Evolutionary conservation across 2,797 vertebrate species (phyloP).

Genomic region (Coregonus suidteri): DNA sequence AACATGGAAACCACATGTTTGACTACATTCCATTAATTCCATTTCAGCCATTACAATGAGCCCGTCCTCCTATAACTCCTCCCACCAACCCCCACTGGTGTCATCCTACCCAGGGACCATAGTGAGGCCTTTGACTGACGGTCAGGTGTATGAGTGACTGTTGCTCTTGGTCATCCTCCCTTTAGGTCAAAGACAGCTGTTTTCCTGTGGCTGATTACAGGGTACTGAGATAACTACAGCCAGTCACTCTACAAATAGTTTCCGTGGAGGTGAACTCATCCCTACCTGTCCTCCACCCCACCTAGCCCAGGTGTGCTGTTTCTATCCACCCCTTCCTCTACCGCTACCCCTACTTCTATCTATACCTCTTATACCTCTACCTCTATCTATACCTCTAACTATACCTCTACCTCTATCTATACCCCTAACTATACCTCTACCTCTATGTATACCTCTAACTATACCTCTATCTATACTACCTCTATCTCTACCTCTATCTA

Average conservation of each 20-base stretch:
- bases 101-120: conserved; percentile 24
- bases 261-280: conserved; percentile 57
- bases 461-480: no score
- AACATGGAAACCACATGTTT: no score
- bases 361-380: not conserved
- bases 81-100: conserved; percentile 21
- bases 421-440: no score
- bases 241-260: conserved; percentile 33
- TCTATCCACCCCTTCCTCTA: not conserved
- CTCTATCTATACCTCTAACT: not conserved
- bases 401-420: no score
- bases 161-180: conserved; percentile 48
- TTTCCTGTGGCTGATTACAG: conserved; percentile 60
- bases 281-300: not conserved
- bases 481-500: no score
- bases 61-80: no score
- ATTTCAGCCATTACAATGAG: no score
- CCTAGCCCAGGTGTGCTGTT: no score
- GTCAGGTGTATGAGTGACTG: conserved; percentile 39
- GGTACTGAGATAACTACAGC: conserved; percentile 31
- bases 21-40: no score
- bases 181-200: conserved; percentile 59
- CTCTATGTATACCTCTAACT: no score
- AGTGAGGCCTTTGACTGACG: conserved; percentile 37
- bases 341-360: no score